A percentile compares a stretch with the other conserved stretches of the same genome.
phyloP scores from a whole-genome alignment of 2,113 vertebrate genomes.

The Rissa tridactyla region DNA sequence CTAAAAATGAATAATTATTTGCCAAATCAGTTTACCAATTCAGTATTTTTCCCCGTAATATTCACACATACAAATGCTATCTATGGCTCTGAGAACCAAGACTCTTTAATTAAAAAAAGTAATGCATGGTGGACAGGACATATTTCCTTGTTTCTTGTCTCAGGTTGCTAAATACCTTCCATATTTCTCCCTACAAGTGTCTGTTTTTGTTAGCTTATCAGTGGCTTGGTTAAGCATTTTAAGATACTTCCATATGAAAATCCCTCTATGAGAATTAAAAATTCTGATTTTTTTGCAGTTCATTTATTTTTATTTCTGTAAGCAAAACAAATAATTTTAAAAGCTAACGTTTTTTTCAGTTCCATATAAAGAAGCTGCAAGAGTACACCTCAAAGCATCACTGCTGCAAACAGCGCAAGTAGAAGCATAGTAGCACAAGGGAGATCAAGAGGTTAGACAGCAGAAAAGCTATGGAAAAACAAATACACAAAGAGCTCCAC shows the following conservation, averaged over 20 bases:
- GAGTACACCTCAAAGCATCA: background rate
- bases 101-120: background rate
- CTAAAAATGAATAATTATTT: background rate
- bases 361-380: background rate
- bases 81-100: background rate
- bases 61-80: background rate
- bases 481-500: background rate
- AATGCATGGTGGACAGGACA: background rate
- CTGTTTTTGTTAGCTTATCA: background rate
- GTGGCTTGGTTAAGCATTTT: background rate
- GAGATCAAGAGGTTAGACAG: background rate
- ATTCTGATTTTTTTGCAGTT: background rate
- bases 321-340: background rate
- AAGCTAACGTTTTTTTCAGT: background rate
- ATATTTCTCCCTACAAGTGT: background rate
- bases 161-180: background rate
- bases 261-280: background rate
- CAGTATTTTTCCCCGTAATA: background rate
- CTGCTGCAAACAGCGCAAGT: background rate
- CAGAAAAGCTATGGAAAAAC: background rate
- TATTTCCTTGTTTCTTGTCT: background rate
- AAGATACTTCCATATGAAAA: background rate
- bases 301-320: background rate
- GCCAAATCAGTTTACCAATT: background rate
- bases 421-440: background rate